phyloP scores from a whole-genome alignment of 37 sponge, comb jelly and placozoan genomes.

The Halichondria panicea region DNA sequence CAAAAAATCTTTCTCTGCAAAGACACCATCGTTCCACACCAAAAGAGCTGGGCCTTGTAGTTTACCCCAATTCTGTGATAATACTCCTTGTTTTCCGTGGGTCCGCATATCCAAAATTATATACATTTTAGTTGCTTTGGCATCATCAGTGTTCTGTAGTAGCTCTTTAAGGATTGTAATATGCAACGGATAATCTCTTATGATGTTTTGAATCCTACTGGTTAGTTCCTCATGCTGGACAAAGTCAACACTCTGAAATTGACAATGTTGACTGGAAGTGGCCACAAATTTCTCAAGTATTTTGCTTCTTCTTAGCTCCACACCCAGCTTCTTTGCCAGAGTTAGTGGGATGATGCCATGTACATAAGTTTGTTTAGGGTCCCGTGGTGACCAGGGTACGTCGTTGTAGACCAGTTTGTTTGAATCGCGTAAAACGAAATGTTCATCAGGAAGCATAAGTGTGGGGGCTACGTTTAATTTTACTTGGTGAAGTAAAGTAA shows the following conservation, averaged over 20 bases:
- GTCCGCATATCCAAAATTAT: constrained; percentile 53
- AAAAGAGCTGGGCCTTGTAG: constrained; percentile 76
- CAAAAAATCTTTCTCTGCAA: constrained; percentile 60
- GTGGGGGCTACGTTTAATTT: neutral
- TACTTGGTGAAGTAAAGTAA: neutral
- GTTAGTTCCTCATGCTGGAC: constrained; percentile 38
- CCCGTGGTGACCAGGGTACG: constrained; percentile 29
- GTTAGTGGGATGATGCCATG: constrained; percentile 14
- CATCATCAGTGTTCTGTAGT: constrained; percentile 81
- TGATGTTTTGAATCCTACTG: constrained; percentile 26
- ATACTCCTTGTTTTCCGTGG: constrained; percentile 14
- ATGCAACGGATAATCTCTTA: constrained; percentile 26
- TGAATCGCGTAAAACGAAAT: constrained; percentile 19
- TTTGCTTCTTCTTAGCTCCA: constrained; percentile 16
- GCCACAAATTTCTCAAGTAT: constrained; percentile 16
- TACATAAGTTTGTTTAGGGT: constrained; percentile 3
- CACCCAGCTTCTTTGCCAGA: constrained; percentile 32
- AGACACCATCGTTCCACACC: constrained; percentile 64
- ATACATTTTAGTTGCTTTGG: constrained; percentile 58
- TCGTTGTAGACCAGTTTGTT: constrained; percentile 47
- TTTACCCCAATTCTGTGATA: constrained; percentile 55
- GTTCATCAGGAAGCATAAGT: constrained; percentile 38
- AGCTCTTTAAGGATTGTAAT: constrained; percentile 38
- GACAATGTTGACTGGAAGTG: too few species aligned
- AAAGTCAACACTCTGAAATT: neutral